Percentiles rank a stretch among this genome's conserved stretches.
These are phyloP conservation scores for Ametastegia equiseti DNA, from an alignment of 2,888 invertebrate genomes.

Conservation along the genomic window DNA sequence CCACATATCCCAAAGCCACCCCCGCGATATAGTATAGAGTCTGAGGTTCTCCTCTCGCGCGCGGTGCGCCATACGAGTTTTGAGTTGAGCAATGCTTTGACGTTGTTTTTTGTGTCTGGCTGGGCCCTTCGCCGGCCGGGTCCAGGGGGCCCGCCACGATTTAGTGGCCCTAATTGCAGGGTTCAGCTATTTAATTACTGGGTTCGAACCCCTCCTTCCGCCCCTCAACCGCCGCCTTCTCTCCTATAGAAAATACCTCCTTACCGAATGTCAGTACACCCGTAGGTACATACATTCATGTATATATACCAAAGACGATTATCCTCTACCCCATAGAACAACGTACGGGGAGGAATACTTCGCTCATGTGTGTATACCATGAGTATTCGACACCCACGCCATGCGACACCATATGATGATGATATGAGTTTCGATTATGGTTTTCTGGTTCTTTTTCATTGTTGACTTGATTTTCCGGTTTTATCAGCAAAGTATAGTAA, in stretches of 20 bases:
- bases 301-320: conserved; percentile 53
- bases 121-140: conserved; percentile 76
- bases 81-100: conserved; percentile 71
- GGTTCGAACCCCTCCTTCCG: conserved; percentile 75
- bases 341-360: background rate
- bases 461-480: background rate
- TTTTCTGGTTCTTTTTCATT: background rate
- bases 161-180: conserved; percentile 92
- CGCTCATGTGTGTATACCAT: background rate
- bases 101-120: conserved; percentile 76
- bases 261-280: conserved; percentile 27
- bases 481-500: background rate
- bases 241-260: conserved; percentile 45
- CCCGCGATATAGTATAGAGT: conserved; percentile 66
- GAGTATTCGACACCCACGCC: background rate
- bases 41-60: conserved; percentile 56
- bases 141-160: conserved; percentile 83
- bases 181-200: conserved; percentile 90
- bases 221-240: conserved; percentile 56
- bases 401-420: background rate
- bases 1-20: conserved; percentile 74
- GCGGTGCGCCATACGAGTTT: conserved; percentile 53
- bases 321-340: background rate
- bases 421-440: background rate
- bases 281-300: background rate